Percentiles rank a stretch among this genome's conserved stretches.
phyloP scores from a whole-genome alignment of 2,797 vertebrate species.

The Gallinago stenura region DNA sequence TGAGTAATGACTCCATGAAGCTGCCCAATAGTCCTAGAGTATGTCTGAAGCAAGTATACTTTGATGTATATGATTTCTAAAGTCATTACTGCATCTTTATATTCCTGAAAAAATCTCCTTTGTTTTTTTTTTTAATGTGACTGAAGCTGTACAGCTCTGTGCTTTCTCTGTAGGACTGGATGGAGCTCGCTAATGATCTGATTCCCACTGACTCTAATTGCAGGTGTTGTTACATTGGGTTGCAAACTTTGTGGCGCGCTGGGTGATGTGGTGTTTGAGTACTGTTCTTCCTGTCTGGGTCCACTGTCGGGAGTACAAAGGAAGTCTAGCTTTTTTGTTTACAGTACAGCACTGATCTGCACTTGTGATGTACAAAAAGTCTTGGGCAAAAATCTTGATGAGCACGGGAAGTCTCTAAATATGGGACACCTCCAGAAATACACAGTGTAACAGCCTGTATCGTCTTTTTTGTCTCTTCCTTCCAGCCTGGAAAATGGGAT shows the following conservation, averaged over 20 bases:
- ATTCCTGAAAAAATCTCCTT: not conserved
- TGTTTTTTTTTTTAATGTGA: fast-evolving
- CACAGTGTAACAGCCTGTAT: not conserved
- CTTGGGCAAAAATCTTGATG: not conserved
- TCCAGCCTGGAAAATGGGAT: not conserved
- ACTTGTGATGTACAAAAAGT: not conserved
- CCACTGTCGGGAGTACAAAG: not conserved
- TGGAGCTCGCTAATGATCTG: not conserved
- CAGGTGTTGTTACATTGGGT: fast-evolving
- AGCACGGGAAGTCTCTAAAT: not conserved
- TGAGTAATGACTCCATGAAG: not conserved
- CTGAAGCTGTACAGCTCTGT: not conserved
- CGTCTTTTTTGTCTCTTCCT: not conserved
- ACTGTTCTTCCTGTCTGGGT: not conserved
- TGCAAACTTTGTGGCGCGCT: not conserved
- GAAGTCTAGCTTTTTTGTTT: constrained; percentile 26
- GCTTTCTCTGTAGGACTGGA: not conserved
- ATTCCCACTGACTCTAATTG: not conserved
- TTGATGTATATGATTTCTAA: not conserved
- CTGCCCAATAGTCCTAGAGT: not conserved
- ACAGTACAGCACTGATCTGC: not conserved
- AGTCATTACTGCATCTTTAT: not conserved
- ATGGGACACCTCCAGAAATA: not conserved
- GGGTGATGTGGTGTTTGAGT: not conserved
- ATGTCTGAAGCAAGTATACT: not conserved